Evolutionary conservation across 2,888 invertebrate species (phyloP).

Genomic region (Drosophila lacicola): DNA sequence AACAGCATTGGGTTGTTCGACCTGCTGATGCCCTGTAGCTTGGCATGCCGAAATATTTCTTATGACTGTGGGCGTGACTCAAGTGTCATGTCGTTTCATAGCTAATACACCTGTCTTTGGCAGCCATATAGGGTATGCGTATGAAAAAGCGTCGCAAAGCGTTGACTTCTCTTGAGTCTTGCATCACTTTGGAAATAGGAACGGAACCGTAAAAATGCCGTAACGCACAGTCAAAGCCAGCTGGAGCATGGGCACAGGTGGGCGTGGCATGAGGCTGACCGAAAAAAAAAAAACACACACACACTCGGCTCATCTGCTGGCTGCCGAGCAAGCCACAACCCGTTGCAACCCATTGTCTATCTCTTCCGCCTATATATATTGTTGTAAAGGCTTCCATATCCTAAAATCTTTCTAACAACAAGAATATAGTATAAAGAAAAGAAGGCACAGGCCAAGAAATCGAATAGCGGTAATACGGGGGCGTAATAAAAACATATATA

Average conservation of each 20-base stretch:
- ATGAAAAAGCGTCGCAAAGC: conserved; percentile 18
- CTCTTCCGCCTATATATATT: background rate
- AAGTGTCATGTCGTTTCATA: background rate
- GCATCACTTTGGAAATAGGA: conserved; percentile 44
- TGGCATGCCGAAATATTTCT: background rate
- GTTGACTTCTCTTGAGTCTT: conserved; percentile 37
- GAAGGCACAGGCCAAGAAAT: too few relatives aligned
- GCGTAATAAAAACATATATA: too few relatives aligned
- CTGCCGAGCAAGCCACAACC: conserved; percentile 1
- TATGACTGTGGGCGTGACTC: background rate
- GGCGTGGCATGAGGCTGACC: conserved; percentile 21
- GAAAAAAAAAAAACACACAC: conserved; percentile 15
- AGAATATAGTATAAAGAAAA: too few relatives aligned
- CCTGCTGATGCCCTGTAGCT: conserved; percentile 13
- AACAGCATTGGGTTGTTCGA: conserved; percentile 12
- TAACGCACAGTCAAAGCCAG: conserved; percentile 18
- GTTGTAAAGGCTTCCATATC: too few relatives aligned
- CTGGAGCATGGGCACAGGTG: conserved; percentile 24
- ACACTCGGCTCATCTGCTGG: conserved; percentile 2
- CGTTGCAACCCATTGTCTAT: conserved; percentile 3
- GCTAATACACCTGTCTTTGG: background rate
- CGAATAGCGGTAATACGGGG: too few relatives aligned
- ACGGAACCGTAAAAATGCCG: conserved; percentile 44
- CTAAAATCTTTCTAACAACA: too few relatives aligned
- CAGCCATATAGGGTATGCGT: conserved; percentile 9